Percentiles rank a stretch among this genome's conserved stretches.
These are phyloP conservation scores for Pheosia gnoma DNA, from an alignment of 2,888 invertebrate species.

Conservation along the genomic window DNA sequence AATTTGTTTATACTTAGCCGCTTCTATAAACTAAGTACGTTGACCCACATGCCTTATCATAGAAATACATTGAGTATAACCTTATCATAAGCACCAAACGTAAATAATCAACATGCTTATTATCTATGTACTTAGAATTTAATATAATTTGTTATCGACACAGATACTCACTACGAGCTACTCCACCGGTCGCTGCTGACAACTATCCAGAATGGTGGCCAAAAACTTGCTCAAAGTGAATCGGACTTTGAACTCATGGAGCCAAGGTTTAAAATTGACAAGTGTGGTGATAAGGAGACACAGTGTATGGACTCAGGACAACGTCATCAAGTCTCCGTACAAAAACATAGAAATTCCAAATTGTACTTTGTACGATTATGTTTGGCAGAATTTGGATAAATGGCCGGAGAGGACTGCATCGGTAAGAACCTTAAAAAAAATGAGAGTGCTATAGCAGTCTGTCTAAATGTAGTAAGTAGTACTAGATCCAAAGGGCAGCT, in stretches of 20 bases:
- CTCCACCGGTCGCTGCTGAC: background rate
- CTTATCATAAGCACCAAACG: too few relatives aligned
- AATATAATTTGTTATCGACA: constrained; percentile 2
- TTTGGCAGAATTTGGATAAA: constrained; percentile 86
- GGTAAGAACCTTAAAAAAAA: constrained; percentile 71
- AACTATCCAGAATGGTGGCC: constrained; percentile 43
- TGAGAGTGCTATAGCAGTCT: too few relatives aligned
- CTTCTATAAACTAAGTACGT: too few relatives aligned
- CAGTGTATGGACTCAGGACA: constrained; percentile 67
- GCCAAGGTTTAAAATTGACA: constrained; percentile 44
- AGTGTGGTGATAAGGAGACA: constrained; percentile 49
- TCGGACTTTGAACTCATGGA: constrained; percentile 44
- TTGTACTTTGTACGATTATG: constrained; percentile 82
- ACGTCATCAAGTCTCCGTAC: constrained; percentile 76
- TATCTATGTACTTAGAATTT: background rate
- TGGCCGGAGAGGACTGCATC: constrained; percentile 86
- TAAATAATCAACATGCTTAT: too few relatives aligned
- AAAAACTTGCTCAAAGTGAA: constrained; percentile 53
- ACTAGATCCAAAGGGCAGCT: too few relatives aligned
- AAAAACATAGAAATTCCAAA: constrained; percentile 80
- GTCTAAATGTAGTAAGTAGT: too few relatives aligned
- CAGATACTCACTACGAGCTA: background rate
- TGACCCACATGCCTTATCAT: too few relatives aligned
- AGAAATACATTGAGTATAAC: too few relatives aligned
- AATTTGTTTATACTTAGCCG: too few relatives aligned